Percentiles rank a stretch among this genome's conserved stretches.
phyloP scores from a whole-genome alignment of 2,888 invertebrate genomes.

The Rhingia campestris region DNA sequence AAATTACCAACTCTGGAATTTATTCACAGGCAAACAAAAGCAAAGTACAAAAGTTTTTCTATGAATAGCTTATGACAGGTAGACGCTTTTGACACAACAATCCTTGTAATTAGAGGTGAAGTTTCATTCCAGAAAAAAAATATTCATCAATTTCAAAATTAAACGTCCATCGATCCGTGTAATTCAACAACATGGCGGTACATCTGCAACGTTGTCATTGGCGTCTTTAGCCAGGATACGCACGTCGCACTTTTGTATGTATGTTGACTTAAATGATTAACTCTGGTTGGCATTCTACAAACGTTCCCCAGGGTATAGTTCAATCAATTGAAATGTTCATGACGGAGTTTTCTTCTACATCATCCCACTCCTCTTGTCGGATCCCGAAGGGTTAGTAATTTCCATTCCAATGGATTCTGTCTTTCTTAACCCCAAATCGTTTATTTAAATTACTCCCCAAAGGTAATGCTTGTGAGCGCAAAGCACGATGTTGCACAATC shows the following conservation, averaged over 20 bases:
- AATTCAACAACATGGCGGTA: not conserved
- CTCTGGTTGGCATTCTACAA: conserved; percentile 50
- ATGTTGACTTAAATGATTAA: conserved; percentile 57
- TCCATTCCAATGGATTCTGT: conserved; percentile 48
- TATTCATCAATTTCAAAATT: not conserved
- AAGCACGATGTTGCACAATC: conserved; percentile 54
- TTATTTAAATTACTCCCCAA: conserved; percentile 72
- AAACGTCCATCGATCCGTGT: conserved; percentile 53
- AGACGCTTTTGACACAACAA: conserved; percentile 18
- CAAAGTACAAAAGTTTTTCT: conserved; percentile 47
- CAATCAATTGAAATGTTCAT: conserved; percentile 69
- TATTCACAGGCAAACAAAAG: conserved; percentile 56
- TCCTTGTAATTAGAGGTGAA: conserved; percentile 33
- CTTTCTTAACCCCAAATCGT: conserved; percentile 68
- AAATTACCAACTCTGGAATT: conserved; percentile 62
- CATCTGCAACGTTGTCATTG: not conserved
- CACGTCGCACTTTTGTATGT: not conserved
- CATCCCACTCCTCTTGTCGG: conserved; percentile 13
- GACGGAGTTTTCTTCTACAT: conserved; percentile 55
- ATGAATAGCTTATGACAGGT: conserved; percentile 43
- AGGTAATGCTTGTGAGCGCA: conserved; percentile 49
- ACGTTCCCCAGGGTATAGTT: conserved; percentile 64
- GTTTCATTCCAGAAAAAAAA: conserved; percentile 20
- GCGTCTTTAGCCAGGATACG: not conserved
- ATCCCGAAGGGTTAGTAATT: conserved; percentile 37